phyloP scores from a whole-genome alignment of 2,113 vertebrate genomes.

The Turdus rufiventris region DNA sequence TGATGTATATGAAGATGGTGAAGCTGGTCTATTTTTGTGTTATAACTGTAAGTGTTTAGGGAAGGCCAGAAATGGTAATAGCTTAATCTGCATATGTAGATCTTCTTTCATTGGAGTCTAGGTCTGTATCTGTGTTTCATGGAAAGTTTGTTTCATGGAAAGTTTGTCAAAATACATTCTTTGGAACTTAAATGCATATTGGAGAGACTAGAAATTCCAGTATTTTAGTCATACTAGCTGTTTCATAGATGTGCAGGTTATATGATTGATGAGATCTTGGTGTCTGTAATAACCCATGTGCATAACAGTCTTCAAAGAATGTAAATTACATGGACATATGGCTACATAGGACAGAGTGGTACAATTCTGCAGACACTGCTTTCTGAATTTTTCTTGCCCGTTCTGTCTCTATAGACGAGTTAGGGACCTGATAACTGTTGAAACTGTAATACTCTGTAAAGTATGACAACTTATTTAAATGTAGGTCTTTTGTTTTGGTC shows the following conservation, averaged over 20 bases:
- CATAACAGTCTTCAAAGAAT: not conserved
- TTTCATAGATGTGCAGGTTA: not conserved
- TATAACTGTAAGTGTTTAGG: constrained; percentile 91
- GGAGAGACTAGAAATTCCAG: not conserved
- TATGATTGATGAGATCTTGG: not conserved
- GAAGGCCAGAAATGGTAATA: not conserved
- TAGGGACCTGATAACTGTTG: not conserved
- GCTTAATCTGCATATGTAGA: not conserved
- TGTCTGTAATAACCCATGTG: not conserved
- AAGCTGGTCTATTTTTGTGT: constrained; percentile 91
- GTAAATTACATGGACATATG: not conserved
- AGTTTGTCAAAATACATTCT: not conserved
- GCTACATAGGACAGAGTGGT: not conserved
- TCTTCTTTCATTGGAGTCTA: not conserved
- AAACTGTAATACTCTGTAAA: not conserved
- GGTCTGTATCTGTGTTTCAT: not conserved
- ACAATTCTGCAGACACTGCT: not conserved
- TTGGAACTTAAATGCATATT: not conserved
- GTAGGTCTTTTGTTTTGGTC: not conserved
- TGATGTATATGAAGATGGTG: constrained; percentile 99
- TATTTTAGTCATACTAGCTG: not conserved
- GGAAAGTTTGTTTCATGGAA: not conserved
- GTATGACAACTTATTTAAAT: not conserved
- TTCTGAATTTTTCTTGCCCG: not conserved
- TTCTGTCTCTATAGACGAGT: not conserved